These are phyloP conservation scores for Pseudocheirus occidentalis DNA, from an alignment of 2,797 vertebrate genomes.

Conservation along the genomic window DNA sequence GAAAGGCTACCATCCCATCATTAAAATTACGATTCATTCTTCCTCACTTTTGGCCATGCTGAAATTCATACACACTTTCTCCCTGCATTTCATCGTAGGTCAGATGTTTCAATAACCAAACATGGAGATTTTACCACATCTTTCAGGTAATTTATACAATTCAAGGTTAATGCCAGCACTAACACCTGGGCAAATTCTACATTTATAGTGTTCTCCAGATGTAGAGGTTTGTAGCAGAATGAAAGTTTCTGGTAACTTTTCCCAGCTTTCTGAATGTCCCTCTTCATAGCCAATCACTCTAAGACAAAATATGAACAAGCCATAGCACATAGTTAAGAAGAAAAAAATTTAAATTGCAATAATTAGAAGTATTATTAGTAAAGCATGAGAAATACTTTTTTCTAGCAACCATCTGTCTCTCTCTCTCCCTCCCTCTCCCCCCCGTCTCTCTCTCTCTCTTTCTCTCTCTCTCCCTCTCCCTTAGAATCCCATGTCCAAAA, in stretches of 20 bases:
- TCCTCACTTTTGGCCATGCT: not conserved
- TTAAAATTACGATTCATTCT: not conserved
- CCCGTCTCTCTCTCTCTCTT: too few species aligned
- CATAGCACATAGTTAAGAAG: not conserved
- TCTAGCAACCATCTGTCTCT: not conserved
- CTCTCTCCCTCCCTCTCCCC: too few species aligned
- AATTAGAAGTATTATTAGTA: not conserved
- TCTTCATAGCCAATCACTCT: not conserved
- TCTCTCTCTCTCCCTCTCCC: too few species aligned
- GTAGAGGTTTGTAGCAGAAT: not conserved
- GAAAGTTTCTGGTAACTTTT: not conserved
- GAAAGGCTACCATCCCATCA: not conserved
- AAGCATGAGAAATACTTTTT: not conserved
- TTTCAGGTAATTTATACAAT: not conserved
- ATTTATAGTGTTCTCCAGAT: not conserved
- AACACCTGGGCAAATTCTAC: not conserved
- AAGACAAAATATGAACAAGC: not conserved
- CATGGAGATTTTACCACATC: not conserved
- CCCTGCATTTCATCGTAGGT: not conserved
- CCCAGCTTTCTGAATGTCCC: not conserved
- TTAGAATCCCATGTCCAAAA: not conserved
- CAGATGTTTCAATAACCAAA: not conserved
- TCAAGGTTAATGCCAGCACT: not conserved
- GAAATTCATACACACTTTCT: not conserved
- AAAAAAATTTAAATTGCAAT: not conserved